Evolutionary conservation across 1,140 invertebrate genomes (phyloP).

Genomic region (Rhizoglyphus robini): DNA sequence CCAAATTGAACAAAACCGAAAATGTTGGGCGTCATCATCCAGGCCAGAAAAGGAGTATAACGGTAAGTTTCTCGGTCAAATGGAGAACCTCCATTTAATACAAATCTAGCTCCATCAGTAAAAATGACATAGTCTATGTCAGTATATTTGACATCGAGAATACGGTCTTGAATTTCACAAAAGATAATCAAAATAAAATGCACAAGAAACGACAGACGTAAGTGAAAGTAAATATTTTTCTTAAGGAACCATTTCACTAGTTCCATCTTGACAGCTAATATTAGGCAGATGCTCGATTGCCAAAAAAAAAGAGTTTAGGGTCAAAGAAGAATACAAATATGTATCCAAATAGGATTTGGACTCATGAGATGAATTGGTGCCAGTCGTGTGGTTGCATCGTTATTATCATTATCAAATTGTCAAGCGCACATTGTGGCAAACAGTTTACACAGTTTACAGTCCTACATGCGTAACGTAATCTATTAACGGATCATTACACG

Average conservation of each 20-base stretch:
- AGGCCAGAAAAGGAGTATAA: slow-evolving; percentile 82
- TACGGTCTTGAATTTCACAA: slow-evolving; percentile 61
- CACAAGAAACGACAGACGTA: slow-evolving; percentile 39
- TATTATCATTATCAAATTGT: neutral
- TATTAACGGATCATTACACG: neutral
- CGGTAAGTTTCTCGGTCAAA: slow-evolving; percentile 81
- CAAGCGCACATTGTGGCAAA: neutral
- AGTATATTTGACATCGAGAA: slow-evolving; percentile 72
- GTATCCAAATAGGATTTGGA: no score
- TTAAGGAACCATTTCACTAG: neutral
- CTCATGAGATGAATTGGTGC: neutral
- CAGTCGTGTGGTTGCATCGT: neutral
- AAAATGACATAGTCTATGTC: slow-evolving; percentile 96
- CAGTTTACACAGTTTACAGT: neutral
- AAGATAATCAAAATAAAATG: slow-evolving; percentile 60
- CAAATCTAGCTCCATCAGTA: slow-evolving; percentile 71
- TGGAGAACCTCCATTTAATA: slow-evolving; percentile 61
- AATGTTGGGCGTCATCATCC: slow-evolving; percentile 69
- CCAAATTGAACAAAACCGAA: slow-evolving; percentile 56
- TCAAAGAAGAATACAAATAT: no score
- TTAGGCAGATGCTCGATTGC: no score
- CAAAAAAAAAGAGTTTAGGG: no score
- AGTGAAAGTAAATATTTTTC: neutral
- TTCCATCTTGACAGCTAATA: no score
- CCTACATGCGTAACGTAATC: neutral